Evolutionary conservation across 1,140 invertebrate genomes (phyloP).

Genomic region (Campoletis sonorensis): DNA sequence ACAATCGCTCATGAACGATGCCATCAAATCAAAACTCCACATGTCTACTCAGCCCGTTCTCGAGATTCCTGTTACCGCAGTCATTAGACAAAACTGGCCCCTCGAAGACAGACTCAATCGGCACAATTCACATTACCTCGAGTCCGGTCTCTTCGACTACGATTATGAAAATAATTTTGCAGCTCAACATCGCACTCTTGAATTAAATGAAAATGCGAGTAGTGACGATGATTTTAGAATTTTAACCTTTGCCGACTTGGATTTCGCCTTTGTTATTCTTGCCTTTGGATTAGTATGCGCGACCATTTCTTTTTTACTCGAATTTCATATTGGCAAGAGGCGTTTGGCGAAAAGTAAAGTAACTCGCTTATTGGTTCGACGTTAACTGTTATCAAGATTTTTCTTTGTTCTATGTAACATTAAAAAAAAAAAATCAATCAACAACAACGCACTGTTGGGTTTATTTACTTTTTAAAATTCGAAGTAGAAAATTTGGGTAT

Average conservation of each 20-base stretch:
- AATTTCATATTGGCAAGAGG: neutral
- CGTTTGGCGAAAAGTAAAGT: neutral
- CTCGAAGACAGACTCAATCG: slow-evolving; percentile 13
- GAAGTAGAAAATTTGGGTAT: too few relatives aligned
- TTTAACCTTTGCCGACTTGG: neutral
- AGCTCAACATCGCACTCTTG: neutral
- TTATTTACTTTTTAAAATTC: too few relatives aligned
- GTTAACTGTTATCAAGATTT: too few relatives aligned
- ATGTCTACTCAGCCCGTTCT: neutral
- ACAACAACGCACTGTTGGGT: too few relatives aligned
- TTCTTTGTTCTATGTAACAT: too few relatives aligned
- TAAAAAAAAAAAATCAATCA: too few relatives aligned
- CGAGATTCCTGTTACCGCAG: neutral
- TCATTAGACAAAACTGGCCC: slow-evolving; percentile 16
- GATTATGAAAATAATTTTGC: neutral
- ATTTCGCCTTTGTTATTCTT: slow-evolving; percentile 18
- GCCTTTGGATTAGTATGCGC: neutral
- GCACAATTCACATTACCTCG: neutral
- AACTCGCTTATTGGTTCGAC: too few relatives aligned
- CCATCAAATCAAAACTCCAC: slow-evolving; percentile 7
- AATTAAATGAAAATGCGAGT: neutral
- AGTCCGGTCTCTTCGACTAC: neutral
- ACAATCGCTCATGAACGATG: neutral
- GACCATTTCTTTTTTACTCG: slow-evolving; percentile 3
- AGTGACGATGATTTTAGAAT: neutral